Percentiles rank a stretch among this genome's conserved stretches.
phyloP scores from a whole-genome alignment of 2,888 invertebrate genomes.

The Dasysyrphus tricinctus region DNA sequence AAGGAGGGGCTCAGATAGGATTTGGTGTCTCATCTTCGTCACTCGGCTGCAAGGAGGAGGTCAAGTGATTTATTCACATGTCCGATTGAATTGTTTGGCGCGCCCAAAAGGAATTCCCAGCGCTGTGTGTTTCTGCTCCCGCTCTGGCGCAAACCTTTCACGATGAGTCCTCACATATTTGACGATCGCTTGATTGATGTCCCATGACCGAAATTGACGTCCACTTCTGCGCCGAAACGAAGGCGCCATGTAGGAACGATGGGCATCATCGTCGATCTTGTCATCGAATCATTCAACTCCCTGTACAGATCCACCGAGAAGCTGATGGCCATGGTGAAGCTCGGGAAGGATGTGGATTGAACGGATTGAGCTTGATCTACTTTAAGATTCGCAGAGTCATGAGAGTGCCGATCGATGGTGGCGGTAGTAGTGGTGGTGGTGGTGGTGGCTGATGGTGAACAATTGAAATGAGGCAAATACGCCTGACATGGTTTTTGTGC shows the following conservation, averaged over 20 bases:
- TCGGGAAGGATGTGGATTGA: constrained; percentile 51
- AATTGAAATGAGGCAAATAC: constrained; percentile 72
- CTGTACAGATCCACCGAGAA: constrained; percentile 53
- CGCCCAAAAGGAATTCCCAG: constrained; percentile 78
- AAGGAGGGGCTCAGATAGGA: constrained; percentile 58
- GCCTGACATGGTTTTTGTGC: constrained; percentile 61
- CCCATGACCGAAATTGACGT: constrained; percentile 82
- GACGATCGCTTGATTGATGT: constrained; percentile 82
- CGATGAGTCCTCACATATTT: constrained; percentile 76
- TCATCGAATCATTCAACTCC: constrained; percentile 68
- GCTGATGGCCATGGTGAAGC: constrained; percentile 52
- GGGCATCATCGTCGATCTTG: constrained; percentile 74
- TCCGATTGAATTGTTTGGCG: constrained; percentile 83
- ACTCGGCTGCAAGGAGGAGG: constrained; percentile 76
- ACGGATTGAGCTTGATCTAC: constrained; percentile 73
- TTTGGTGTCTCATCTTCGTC: constrained; percentile 77
- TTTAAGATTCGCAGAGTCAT: constrained; percentile 58
- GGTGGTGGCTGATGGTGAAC: constrained; percentile 40
- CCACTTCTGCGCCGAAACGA: constrained; percentile 81
- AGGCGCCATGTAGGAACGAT: constrained; percentile 81
- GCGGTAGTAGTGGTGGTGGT: neutral
- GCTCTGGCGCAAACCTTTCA: constrained; percentile 57
- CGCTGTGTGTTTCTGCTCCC: constrained; percentile 69
- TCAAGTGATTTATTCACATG: constrained; percentile 83
- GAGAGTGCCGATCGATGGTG: constrained; percentile 23